Conservation (phyloP, 2,113 vertebrate genomes). For the Callorhinus ursinus region DNA sequence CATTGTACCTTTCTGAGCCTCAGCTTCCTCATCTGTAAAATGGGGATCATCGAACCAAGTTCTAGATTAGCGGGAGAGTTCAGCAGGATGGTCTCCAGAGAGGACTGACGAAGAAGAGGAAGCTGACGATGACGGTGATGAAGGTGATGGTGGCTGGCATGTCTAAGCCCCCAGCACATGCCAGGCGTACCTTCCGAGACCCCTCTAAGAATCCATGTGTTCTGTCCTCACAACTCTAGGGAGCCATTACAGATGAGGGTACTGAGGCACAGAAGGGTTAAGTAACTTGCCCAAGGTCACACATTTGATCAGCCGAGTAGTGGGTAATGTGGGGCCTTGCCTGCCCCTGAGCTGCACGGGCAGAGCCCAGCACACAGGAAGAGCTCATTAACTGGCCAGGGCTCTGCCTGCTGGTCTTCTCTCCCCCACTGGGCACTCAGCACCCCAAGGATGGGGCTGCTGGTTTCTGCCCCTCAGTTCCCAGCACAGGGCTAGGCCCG, state of each 20-base stretch:
- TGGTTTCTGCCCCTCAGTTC: background rate
- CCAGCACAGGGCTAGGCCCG: too few species aligned
- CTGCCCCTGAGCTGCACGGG: rapidly evolving
- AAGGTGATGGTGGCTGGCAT: too few species aligned
- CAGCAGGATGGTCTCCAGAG: background rate
- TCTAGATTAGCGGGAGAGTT: background rate
- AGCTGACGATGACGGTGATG: background rate
- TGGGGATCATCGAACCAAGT: background rate
- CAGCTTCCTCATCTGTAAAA: background rate
- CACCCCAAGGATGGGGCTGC: background rate
- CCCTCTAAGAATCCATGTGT: background rate
- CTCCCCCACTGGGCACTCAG: background rate
- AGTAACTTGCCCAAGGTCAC: background rate
- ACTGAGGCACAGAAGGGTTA: background rate
- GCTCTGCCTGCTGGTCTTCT: background rate
- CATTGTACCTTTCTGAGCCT: background rate
- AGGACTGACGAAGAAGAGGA: background rate
- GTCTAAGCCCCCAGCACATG: background rate
- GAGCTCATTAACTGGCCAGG: background rate
- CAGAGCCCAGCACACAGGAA: background rate
- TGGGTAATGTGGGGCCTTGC: rapidly evolving
- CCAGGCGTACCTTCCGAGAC: background rate
- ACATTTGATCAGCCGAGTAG: background rate
- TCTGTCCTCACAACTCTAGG: background rate
- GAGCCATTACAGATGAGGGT: background rate